Conservation (phyloP, 2,797 vertebrate genomes). For the Hypotaenidia philippensis region DNA sequence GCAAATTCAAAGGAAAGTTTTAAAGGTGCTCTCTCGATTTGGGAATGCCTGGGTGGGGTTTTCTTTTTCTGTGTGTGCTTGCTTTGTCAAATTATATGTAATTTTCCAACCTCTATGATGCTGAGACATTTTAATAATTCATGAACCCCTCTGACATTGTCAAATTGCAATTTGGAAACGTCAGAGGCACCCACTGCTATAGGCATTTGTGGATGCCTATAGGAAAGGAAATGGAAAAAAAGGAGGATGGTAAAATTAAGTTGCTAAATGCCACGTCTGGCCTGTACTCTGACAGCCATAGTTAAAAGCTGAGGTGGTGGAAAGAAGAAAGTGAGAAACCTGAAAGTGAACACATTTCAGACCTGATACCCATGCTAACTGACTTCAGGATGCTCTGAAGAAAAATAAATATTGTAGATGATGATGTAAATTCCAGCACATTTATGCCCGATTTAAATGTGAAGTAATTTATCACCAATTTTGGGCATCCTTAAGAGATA, state of each 20-base stretch:
- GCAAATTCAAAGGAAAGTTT: conserved; percentile 70
- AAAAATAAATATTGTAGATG: not conserved
- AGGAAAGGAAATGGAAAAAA: conserved; percentile 24
- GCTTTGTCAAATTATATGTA: conserved; percentile 49
- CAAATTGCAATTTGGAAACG: conserved; percentile 56
- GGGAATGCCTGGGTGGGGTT: conserved; percentile 70
- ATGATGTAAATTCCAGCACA: not conserved
- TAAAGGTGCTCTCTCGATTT: conserved; percentile 70
- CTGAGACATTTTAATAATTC: conserved; percentile 58
- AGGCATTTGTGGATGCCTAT: conserved; percentile 29
- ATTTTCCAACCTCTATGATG: conserved; percentile 49
- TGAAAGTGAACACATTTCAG: not conserved
- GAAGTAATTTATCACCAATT: not conserved
- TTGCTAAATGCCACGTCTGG: conserved; percentile 50
- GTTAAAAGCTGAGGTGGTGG: conserved; percentile 45
- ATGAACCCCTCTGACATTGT: conserved; percentile 45
- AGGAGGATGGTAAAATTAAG: conserved; percentile 19
- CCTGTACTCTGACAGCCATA: conserved; percentile 32
- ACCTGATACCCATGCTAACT: not conserved
- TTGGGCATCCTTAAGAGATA: not conserved
- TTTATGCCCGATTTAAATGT: not conserved
- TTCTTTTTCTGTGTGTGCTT: conserved; percentile 34
- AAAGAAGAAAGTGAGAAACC: conserved; percentile 40
- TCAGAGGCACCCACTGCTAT: conserved; percentile 39
- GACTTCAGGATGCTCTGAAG: not conserved